These are phyloP conservation scores for Steinernema scapterisci DNA, from an alignment of 2,888 invertebrate genomes.

Conservation along the genomic window DNA sequence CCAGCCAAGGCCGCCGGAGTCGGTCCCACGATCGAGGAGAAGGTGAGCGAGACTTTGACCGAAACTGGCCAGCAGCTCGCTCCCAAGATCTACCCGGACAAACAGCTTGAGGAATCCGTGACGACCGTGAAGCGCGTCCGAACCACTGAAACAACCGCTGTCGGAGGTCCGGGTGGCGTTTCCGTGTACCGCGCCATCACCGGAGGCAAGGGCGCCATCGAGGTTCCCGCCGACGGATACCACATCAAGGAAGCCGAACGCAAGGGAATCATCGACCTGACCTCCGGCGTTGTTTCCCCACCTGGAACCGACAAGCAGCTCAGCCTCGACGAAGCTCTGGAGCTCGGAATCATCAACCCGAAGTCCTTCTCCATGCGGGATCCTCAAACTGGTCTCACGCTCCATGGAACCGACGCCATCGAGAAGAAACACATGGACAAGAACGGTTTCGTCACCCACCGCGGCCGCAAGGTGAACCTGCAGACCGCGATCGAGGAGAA, in stretches of 20 bases:
- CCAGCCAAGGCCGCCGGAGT: conserved; percentile 57
- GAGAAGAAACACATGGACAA: conserved; percentile 74
- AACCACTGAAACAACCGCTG: conserved; percentile 66
- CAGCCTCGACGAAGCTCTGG: conserved; percentile 79
- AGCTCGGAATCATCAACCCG: conserved; percentile 75
- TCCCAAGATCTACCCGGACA: conserved; percentile 65
- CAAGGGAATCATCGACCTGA: conserved; percentile 81
- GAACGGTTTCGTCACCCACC: conserved; percentile 56
- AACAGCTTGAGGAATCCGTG: conserved; percentile 65
- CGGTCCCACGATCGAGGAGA: conserved; percentile 68
- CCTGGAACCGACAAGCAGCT: conserved; percentile 84
- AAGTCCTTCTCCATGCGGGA: conserved; percentile 82
- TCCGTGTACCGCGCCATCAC: conserved; percentile 67
- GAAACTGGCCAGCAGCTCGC: conserved; percentile 68
- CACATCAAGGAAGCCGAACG: conserved; percentile 82
- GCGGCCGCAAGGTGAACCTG: conserved; percentile 48
- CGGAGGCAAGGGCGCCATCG: conserved; percentile 71
- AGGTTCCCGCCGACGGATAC: conserved; percentile 84
- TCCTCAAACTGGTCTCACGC: conserved; percentile 78
- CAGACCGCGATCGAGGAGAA: conserved; percentile 64
- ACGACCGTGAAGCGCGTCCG: conserved; percentile 66
- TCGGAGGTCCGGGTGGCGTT: conserved; percentile 57
- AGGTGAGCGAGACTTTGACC: conserved; percentile 64
- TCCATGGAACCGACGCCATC: conserved; percentile 85
- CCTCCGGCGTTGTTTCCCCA: conserved; percentile 82